A percentile compares a stretch with the other conserved stretches of the same genome.
phyloP scores from a whole-genome alignment of 37 sponge, comb jelly and placozoan species.

The Bolinopsis microptera region DNA sequence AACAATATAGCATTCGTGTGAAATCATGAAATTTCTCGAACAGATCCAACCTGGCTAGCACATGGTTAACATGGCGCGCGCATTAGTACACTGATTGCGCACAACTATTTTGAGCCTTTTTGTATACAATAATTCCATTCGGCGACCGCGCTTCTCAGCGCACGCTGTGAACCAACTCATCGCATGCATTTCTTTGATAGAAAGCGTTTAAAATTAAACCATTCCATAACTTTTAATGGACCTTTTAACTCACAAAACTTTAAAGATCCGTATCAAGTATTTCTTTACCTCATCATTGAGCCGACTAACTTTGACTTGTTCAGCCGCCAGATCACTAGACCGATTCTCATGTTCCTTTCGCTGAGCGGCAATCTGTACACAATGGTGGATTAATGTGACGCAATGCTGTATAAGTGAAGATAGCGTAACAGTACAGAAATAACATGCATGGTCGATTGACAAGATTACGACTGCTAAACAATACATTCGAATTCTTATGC shows the following conservation, averaged over 20 bases:
- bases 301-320: constrained; percentile 15
- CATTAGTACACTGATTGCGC: neutral
- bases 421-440: neutral
- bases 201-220: neutral
- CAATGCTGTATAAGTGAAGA: neutral
- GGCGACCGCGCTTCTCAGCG: neutral
- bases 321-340: constrained; percentile 33
- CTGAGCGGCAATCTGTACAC: constrained; percentile 7
- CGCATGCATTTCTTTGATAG: neutral
- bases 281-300: neutral
- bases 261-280: no score
- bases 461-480: neutral
- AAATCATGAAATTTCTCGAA: no score
- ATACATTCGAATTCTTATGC: no score
- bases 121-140: neutral
- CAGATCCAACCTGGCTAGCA: no score
- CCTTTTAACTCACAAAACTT: no score
- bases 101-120: neutral
- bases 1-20: neutral
- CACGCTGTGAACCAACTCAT: neutral
- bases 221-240: neutral
- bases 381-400: no score
- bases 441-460: neutral
- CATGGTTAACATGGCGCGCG: neutral
- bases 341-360: neutral